Evolutionary conservation across 2,888 invertebrate species (phyloP), one percentile per base, ranked within the genome.

Genomic region (Xiphydria camelus): DNA sequence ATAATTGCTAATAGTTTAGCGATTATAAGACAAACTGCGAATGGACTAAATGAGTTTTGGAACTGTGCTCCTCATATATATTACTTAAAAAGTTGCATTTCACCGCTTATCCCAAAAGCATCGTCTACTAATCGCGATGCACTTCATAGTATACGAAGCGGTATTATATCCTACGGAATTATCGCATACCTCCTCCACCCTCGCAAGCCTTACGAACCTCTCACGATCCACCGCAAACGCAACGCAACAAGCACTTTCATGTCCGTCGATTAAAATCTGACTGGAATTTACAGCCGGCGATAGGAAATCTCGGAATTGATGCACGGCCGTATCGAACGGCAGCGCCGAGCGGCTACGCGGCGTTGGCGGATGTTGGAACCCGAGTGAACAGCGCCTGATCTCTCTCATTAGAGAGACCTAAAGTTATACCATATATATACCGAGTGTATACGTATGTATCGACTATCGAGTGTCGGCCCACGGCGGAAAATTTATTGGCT

Each of bases 201-300:
- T 12, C 26, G 38, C 45, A 33, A 35, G 40, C 29, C 14, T 29
- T 12, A 4, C 26, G 12, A 6, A 6, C 3, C 14, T 29, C 12
- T 14, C 45, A 32, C 41, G 34, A 36, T 43, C 34, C 36, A 26
- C 26, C 21, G 29, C 37, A 26, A 41, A 20, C 38, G 38, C 38
- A 38, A 47, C 48, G 39, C 45, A 36, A 37, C 45, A 38, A 43
- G 42, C 12, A 44, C 43, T 44, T 44, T 44, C 43, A 22, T 53
- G 55, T 49, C 43, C 42, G 48, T 53, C 51, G 57, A 57, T 57
- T 55, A 51, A 55, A 57, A 57, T 57, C 57, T 57, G 47, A 48
- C 48, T 52, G 48, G 53, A 55, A 57, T 57, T 57, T 57, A 57
- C 57, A 53, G 49, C 57, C 48, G 39, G 39, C 50, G 57, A 57